Conservation (phyloP, 2,797 vertebrate species). For the Pantherophis alleghaniensis region DNA sequence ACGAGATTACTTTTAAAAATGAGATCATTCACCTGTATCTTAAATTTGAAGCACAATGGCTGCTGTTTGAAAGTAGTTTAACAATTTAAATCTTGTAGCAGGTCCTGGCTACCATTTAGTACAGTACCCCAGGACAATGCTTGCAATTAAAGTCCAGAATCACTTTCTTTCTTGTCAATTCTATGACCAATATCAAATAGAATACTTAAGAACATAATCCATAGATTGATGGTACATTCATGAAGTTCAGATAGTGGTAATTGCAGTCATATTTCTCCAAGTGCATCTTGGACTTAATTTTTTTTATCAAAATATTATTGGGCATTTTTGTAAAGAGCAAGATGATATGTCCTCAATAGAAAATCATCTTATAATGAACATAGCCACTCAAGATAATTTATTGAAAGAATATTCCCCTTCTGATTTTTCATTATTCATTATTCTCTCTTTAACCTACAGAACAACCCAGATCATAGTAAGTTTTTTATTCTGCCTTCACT, state of each 20-base stretch:
- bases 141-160: neutral
- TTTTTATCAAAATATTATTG: neutral
- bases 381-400: neutral
- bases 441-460: neutral
- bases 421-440: neutral
- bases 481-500: neutral
- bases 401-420: neutral
- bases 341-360: neutral
- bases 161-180: neutral
- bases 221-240: neutral
- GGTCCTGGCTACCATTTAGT: neutral
- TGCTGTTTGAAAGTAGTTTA: neutral
- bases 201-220: neutral
- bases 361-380: neutral
- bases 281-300: neutral
- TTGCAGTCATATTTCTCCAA: neutral
- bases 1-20: neutral
- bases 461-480: neutral
- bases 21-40: neutral
- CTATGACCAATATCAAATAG: too few species aligned
- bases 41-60: neutral
- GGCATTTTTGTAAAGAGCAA: neutral
- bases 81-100: neutral
- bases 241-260: too few species aligned
- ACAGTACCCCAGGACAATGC: too few species aligned